Conservation (phyloP, 2,888 invertebrate species). For the Leucoma salicis region DNA sequence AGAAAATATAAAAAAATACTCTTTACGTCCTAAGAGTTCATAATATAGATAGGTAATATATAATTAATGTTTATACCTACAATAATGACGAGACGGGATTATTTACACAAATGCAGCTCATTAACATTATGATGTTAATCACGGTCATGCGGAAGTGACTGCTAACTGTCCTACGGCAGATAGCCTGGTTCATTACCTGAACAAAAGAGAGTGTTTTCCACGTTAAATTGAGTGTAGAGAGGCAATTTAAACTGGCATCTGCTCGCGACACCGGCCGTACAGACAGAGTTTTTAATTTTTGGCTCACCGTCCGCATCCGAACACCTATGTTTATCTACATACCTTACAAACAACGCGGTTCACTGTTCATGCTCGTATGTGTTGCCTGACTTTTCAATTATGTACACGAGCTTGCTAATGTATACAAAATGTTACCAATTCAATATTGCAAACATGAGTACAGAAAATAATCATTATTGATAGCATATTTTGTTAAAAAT, state of each 20-base stretch:
- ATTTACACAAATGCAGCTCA: too few species aligned
- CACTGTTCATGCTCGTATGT: slow-evolving; percentile 14
- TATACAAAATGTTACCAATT: slow-evolving; percentile 34
- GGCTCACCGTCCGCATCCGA: slow-evolving; percentile 38
- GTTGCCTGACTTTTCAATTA: slow-evolving; percentile 50
- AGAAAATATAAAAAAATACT: too few species aligned
- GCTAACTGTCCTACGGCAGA: slow-evolving; percentile 41
- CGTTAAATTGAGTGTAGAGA: slow-evolving; percentile 76
- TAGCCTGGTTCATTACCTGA: slow-evolving; percentile 64
- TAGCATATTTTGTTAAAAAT: slow-evolving; percentile 32
- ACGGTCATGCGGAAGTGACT: slow-evolving; percentile 39
- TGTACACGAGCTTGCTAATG: slow-evolving; percentile 31
- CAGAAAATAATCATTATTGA: slow-evolving; percentile 28
- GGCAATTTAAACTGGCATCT: slow-evolving; percentile 72
- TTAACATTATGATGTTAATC: slow-evolving; percentile 32
- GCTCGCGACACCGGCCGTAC: slow-evolving; percentile 66
- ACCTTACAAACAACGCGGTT: background rate
- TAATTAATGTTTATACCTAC: too few species aligned
- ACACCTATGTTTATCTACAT: background rate
- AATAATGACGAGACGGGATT: too few species aligned
- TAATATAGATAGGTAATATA: too few species aligned
- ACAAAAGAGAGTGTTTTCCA: slow-evolving; percentile 77
- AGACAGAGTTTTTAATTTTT: slow-evolving; percentile 70
- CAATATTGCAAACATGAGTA: slow-evolving; percentile 26
- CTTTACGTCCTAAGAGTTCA: too few species aligned